Evolutionary conservation across 1,140 invertebrate genomes (phyloP).

Genomic region (Pseudomyrmex dendroicus): DNA sequence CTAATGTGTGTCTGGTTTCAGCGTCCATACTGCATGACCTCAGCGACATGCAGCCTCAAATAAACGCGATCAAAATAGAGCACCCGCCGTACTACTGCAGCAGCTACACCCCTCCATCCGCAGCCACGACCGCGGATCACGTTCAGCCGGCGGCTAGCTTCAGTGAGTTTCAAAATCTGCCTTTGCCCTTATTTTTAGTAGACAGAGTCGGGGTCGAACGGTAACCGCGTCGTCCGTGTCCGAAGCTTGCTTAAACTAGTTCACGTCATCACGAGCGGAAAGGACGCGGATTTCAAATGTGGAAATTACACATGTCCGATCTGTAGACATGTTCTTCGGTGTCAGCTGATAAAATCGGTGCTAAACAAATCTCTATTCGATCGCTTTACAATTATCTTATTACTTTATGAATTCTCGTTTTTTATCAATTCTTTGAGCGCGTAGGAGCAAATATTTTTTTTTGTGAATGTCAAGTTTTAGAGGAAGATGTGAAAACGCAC

Average conservation of each 20-base stretch:
- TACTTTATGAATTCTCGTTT: too few relatives aligned
- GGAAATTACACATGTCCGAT: conserved; percentile 32
- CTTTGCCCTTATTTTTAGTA: conserved; percentile 72
- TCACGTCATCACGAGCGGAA: conserved; percentile 34
- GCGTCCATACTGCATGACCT: conserved; percentile 97
- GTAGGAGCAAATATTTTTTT: too few relatives aligned
- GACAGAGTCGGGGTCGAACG: conserved; percentile 59
- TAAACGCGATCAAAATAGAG: conserved; percentile 96
- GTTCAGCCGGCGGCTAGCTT: conserved; percentile 84
- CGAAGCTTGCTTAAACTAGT: conserved; percentile 49
- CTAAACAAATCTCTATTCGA: background rate
- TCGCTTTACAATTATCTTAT: too few relatives aligned
- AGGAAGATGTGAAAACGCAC: too few relatives aligned
- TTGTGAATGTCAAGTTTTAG: too few relatives aligned
- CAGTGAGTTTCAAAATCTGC: conserved; percentile 83
- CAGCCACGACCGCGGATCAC: conserved; percentile 84
- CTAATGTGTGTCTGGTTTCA: conserved; percentile 87
- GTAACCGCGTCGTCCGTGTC: conserved; percentile 29
- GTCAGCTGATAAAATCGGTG: background rate
- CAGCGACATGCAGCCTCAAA: conserved; percentile 91
- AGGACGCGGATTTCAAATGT: background rate
- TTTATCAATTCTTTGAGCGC: too few relatives aligned
- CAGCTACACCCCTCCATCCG: conserved; percentile 93
- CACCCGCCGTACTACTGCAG: conserved; percentile 96
- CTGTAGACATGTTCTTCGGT: background rate